Percentiles rank a stretch among this genome's conserved stretches.
These are phyloP conservation scores for Schlechtendalia chinensis DNA, from an alignment of 1,140 invertebrate species.

Conservation along the genomic window DNA sequence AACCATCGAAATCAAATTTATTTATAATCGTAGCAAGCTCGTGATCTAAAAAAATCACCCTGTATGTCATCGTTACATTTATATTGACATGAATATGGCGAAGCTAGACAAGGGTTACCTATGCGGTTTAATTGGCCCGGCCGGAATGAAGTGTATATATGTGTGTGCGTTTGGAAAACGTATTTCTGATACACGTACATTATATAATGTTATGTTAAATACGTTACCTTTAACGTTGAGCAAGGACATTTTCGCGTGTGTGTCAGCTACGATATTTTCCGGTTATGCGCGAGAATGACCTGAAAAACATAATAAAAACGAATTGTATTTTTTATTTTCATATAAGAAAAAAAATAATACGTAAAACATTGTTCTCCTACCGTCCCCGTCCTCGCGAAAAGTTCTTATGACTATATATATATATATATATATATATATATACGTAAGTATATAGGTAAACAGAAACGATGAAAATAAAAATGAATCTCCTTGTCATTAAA, in stretches of 20 bases:
- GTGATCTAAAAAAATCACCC: no score
- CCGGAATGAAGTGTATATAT: slow-evolving; percentile 20
- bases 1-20: no score
- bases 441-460: neutral
- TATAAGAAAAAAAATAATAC: no score
- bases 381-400: no score
- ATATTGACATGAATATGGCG: no score
- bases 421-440: no score
- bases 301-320: neutral
- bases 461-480: no score
- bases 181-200: no score
- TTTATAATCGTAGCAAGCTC: no score
- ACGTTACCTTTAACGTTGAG: slow-evolving; percentile 47
- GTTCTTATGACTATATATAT: no score
- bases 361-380: no score
- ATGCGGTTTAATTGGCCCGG: slow-evolving; percentile 7
- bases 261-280: neutral
- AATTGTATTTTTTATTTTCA: slow-evolving; percentile 4
- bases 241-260: slow-evolving; percentile 27
- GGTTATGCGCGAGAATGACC: neutral
- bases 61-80: no score
- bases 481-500: neutral
- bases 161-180: neutral
- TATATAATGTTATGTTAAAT: neutral
- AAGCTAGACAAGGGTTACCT: neutral